Evolutionary conservation across 2,113 vertebrate species (phyloP).

Genomic region (Macquaria australasica): DNA sequence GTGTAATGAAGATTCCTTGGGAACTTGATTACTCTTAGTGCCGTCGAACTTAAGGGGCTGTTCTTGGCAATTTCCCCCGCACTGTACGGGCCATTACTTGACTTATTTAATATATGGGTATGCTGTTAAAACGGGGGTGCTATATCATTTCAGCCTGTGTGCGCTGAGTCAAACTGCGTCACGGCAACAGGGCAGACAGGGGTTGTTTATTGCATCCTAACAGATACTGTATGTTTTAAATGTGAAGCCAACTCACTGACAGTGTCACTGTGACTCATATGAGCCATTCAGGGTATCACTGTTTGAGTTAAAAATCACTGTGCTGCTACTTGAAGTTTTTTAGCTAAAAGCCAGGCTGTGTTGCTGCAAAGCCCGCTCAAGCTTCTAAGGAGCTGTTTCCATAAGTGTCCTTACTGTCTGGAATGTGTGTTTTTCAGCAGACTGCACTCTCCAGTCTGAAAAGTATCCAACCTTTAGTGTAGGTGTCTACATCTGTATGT

Average conservation of each 20-base stretch:
- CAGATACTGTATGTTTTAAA: constrained; percentile 19
- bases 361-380: not conserved
- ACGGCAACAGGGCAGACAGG: constrained; percentile 1
- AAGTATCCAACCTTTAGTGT: not conserved
- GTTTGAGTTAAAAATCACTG: constrained; percentile 1
- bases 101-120: constrained; percentile 52
- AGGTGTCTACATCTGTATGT: not conserved
- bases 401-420: not conserved
- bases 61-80: constrained; percentile 64
- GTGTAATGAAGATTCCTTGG: constrained; percentile 85
- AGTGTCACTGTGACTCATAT: constrained; percentile 14
- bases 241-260: not conserved
- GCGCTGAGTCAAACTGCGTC: constrained; percentile 34
- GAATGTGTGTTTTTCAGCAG: not conserved
- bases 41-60: constrained; percentile 56
- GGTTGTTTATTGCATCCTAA: constrained; percentile 3
- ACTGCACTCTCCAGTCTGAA: not conserved
- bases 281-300: constrained; percentile 7
- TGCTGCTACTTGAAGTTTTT: not conserved
- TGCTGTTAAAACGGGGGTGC: constrained; percentile 36
- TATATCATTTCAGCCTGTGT: constrained; percentile 45
- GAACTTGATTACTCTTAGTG: constrained; percentile 83
- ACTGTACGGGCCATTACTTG: constrained; percentile 48
- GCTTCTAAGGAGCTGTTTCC: not conserved
- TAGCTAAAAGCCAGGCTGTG: not conserved